These are phyloP conservation scores for Drepanosiphum platanoidis DNA, from an alignment of 2,888 invertebrate genomes.

Conservation along the genomic window DNA sequence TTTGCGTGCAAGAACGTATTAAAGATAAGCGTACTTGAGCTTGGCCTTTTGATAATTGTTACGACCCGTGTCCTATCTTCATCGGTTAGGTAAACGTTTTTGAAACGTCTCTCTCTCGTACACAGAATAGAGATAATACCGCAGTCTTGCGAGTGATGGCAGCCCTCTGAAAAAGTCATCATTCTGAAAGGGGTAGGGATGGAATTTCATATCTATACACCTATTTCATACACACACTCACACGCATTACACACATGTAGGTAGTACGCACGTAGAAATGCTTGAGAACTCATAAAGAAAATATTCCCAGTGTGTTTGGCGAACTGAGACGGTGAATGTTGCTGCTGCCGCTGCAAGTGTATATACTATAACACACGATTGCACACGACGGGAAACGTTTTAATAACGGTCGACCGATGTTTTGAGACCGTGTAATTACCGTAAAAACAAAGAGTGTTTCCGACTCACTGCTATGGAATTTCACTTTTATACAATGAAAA, in stretches of 20 bases:
- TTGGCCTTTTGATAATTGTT: slow-evolving; percentile 10
- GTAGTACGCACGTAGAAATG: slow-evolving; percentile 12
- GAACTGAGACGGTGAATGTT: slow-evolving; percentile 57
- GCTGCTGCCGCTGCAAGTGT: too few species aligned
- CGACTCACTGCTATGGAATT: slow-evolving; percentile 52
- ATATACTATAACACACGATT: slow-evolving; percentile 41
- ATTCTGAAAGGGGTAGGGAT: not conserved
- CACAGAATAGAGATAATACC: slow-evolving; percentile 28
- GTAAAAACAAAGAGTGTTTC: slow-evolving; percentile 62
- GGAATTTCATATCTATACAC: not conserved
- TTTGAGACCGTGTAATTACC: slow-evolving; percentile 60
- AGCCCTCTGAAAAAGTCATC: slow-evolving; percentile 23
- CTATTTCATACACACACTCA: not conserved
- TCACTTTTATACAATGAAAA: slow-evolving; percentile 56
- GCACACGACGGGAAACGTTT: slow-evolving; percentile 58
- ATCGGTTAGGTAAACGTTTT: slow-evolving; percentile 25
- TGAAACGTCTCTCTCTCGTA: not conserved
- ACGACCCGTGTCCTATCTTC: slow-evolving; percentile 33
- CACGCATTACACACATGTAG: not conserved
- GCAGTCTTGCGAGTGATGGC: slow-evolving; percentile 27
- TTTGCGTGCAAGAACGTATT: not conserved
- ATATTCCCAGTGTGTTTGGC: slow-evolving; percentile 58
- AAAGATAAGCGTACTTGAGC: slow-evolving; percentile 27
- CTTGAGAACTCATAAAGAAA: slow-evolving; percentile 58
- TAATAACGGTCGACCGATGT: slow-evolving; percentile 57